Conservation (phyloP, 1,140 invertebrate genomes). For the Aporrectodea caliginosa region DNA sequence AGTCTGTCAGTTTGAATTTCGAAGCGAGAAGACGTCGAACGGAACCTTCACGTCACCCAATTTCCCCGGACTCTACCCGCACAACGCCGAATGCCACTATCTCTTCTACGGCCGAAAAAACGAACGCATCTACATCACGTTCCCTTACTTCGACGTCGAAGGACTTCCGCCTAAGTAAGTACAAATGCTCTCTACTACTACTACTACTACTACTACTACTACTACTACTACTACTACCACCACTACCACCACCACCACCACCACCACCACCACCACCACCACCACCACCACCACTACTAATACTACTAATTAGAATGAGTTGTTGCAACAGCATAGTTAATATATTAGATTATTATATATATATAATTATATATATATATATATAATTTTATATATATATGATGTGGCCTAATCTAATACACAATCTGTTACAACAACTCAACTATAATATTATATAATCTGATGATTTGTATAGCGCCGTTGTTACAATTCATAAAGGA, state of each 20-base stretch:
- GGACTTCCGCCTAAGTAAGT: slow-evolving; percentile 43
- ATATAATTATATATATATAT: too few relatives aligned
- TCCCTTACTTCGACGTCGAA: slow-evolving; percentile 68
- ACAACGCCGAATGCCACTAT: slow-evolving; percentile 89
- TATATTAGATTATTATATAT: too few relatives aligned
- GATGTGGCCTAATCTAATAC: too few relatives aligned
- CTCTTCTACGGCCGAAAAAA: slow-evolving; percentile 79
- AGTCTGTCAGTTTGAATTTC: slow-evolving; percentile 59
- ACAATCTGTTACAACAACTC: too few relatives aligned
- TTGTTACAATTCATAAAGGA: too few relatives aligned
- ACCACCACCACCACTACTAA: background rate
- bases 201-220: slow-evolving; percentile 2
- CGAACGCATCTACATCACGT: slow-evolving; percentile 79
- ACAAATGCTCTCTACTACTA: background rate
- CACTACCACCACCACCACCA: background rate
- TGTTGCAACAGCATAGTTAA: background rate
- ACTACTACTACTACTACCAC: background rate
- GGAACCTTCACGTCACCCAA: slow-evolving; percentile 88
- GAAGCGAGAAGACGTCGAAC: slow-evolving; percentile 67
- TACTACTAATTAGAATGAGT: background rate
- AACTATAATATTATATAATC: too few relatives aligned
- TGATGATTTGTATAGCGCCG: too few relatives aligned
- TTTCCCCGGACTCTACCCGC: slow-evolving; percentile 84
- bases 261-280: background rate
- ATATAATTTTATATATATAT: too few relatives aligned